Conservation (phyloP, 2,888 invertebrate genomes). For the Brachycybe producta region DNA sequence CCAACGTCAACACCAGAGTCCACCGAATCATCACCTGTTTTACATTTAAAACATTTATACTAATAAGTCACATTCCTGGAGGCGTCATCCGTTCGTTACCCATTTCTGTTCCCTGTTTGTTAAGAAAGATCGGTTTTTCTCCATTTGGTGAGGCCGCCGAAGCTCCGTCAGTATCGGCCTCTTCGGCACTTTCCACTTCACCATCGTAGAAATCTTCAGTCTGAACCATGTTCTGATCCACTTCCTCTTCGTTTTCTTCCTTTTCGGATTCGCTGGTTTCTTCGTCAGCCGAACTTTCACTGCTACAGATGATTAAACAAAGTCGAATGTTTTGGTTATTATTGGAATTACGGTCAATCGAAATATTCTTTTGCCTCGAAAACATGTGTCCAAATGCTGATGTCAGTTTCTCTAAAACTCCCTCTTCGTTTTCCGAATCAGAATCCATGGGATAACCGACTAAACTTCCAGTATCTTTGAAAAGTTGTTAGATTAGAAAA, state of each 20-base stretch:
- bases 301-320: too few relatives aligned
- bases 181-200: conserved; percentile 22
- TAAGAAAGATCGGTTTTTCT: conserved; percentile 16
- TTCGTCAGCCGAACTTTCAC: conserved; percentile 46
- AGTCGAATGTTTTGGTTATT: background rate
- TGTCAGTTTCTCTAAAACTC: conserved; percentile 53
- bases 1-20: conserved; percentile 23
- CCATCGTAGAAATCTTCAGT: too few relatives aligned
- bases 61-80: too few relatives aligned
- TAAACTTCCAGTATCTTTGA: conserved; percentile 23
- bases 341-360: background rate
- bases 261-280: conserved; percentile 38
- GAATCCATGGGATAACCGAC: conserved; percentile 39
- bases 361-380: conserved; percentile 43
- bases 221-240: conserved; percentile 21
- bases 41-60: background rate
- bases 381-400: conserved; percentile 63
- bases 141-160: conserved; percentile 12
- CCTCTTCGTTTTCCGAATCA: conserved; percentile 60
- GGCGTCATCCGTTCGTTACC: background rate
- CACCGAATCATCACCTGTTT: conserved; percentile 11
- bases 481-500: background rate
- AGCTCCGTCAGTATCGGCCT: conserved; percentile 19
- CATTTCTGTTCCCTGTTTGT: conserved; percentile 12
- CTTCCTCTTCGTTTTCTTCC: conserved; percentile 7